A percentile compares a stretch with the other conserved stretches of the same genome.
These are phyloP conservation scores for Spinus pinus DNA, from an alignment of 2,797 vertebrate species.

Conservation along the genomic window DNA sequence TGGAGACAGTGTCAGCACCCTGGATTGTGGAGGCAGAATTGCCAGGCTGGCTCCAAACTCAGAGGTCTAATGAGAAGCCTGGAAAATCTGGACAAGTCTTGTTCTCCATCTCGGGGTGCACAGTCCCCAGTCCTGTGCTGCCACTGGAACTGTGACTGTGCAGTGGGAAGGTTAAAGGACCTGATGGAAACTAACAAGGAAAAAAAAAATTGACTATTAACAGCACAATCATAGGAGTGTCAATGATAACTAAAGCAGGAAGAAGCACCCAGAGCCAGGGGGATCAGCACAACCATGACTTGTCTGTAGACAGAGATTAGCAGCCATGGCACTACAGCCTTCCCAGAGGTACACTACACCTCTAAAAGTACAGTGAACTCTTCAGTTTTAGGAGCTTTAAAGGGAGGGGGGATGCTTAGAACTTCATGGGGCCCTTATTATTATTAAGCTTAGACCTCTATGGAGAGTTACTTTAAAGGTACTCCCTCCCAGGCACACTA, in stretches of 20 bases:
- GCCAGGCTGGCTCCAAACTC: background rate
- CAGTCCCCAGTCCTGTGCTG: background rate
- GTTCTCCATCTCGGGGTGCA: background rate
- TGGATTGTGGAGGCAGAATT: background rate
- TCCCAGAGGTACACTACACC: background rate
- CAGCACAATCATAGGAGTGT: background rate
- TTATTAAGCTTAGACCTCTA: background rate
- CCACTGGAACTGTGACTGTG: background rate
- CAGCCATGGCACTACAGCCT: background rate
- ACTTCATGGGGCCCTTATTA: background rate
- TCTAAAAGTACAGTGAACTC: background rate
- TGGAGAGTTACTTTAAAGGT: background rate
- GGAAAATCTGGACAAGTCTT: background rate
- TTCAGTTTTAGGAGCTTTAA: background rate
- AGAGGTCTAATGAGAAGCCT: background rate
- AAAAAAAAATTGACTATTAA: background rate
- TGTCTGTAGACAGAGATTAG: background rate
- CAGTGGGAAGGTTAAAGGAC: background rate
- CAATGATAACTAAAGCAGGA: background rate
- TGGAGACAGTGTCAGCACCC: background rate
- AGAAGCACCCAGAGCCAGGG: background rate
- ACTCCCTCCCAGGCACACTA: background rate
- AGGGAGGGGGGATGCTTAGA: fast-evolving
- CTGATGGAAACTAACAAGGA: background rate
- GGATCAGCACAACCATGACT: too few relatives aligned